Conservation (phyloP, 2,113 vertebrate species). For the Pholis gunnellus region DNA sequence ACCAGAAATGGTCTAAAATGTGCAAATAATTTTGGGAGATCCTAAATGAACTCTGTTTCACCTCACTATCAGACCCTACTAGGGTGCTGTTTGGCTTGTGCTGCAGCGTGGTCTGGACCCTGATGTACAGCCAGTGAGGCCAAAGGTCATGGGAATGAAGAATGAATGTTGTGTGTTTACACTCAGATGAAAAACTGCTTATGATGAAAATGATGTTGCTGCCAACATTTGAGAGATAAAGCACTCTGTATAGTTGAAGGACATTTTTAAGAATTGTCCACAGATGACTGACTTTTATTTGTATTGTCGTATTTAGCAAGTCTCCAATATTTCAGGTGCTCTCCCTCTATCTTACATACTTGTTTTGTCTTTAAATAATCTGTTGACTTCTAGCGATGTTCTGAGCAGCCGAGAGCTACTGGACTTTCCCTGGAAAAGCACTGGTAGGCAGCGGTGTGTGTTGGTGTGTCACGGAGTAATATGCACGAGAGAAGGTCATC, state of each 20-base stretch:
- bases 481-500: neutral
- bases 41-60: constrained; percentile 18
- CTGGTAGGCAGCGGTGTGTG: neutral
- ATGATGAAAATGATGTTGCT: constrained; percentile 15
- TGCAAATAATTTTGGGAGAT: neutral
- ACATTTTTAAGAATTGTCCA: neutral
- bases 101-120: constrained; percentile 27
- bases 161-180: constrained; percentile 26
- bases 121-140: constrained; percentile 33
- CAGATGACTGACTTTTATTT: neutral
- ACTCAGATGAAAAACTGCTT: constrained; percentile 11
- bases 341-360: neutral
- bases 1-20: neutral
- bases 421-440: neutral
- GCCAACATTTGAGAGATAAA: neutral
- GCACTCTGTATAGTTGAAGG: neutral
- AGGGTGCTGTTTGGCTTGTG: neutral
- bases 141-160: constrained; percentile 71
- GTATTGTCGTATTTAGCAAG: neutral
- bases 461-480: neutral
- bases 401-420: neutral
- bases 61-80: constrained; percentile 7
- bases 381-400: neutral
- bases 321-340: neutral
- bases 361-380: neutral